Conservation (phyloP, 2,113 vertebrate genomes). For the Thamnophis sirtalis region DNA sequence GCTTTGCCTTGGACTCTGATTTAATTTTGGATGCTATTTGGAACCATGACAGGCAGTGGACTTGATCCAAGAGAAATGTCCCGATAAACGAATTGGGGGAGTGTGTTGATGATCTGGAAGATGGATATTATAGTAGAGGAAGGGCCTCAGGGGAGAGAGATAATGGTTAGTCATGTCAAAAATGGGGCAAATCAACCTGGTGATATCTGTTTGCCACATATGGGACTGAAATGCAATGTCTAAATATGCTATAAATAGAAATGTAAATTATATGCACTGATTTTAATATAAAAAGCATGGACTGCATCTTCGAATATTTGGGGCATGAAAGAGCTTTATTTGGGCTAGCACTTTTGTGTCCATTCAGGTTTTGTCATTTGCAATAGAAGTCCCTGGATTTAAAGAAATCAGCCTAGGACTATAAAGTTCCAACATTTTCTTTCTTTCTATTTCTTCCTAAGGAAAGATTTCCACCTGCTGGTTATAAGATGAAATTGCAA, state of each 20-base stretch:
- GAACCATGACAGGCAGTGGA: neutral
- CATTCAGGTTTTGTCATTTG: neutral
- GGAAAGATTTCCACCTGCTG: conserved; percentile 63
- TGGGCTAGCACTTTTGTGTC: neutral
- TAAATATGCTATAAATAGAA: neutral
- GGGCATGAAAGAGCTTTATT: neutral
- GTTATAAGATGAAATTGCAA: conserved; percentile 41
- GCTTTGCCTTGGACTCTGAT: too few species aligned
- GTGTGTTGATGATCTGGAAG: neutral
- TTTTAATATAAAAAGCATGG: neutral
- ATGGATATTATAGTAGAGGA: neutral
- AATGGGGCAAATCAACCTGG: neutral
- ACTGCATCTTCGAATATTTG: neutral
- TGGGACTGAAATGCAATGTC: neutral
- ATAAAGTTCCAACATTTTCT: neutral
- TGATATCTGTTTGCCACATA: neutral
- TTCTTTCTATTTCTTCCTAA: neutral
- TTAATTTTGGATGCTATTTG: too few species aligned
- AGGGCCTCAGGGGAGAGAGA: neutral
- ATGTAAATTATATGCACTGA: neutral
- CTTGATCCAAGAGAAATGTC: neutral
- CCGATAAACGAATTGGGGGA: neutral
- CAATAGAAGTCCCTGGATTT: neutral
- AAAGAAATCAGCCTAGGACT: too few species aligned
- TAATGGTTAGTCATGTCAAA: neutral